phyloP scores from a whole-genome alignment of 2,797 vertebrate genomes.

The Streptopelia turtur region DNA sequence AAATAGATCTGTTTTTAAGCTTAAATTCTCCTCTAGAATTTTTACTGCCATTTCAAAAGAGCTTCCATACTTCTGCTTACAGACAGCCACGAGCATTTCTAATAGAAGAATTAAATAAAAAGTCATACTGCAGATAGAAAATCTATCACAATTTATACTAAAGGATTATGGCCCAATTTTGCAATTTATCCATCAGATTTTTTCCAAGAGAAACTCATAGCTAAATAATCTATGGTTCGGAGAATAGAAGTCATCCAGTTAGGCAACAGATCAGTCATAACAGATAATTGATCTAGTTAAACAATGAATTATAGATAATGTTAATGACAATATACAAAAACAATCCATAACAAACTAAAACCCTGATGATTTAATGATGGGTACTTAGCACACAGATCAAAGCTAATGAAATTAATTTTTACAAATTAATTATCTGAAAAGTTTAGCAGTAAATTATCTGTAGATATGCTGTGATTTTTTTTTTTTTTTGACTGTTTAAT shows the following conservation, averaged over 20 bases:
- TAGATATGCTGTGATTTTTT: background rate
- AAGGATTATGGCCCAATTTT: background rate
- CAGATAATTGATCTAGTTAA: background rate
- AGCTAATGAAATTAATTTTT: constrained; percentile 42
- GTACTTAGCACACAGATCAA: constrained; percentile 18
- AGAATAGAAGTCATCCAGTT: background rate
- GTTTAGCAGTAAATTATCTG: background rate
- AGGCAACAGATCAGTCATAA: background rate
- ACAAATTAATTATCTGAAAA: constrained; percentile 50
- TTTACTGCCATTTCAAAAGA: background rate
- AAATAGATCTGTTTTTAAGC: background rate
- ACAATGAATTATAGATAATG: background rate
- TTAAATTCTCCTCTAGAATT: background rate
- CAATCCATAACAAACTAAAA: background rate
- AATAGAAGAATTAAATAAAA: background rate
- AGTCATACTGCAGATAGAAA: background rate
- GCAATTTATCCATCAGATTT: background rate
- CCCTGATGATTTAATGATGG: background rate
- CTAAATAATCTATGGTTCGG: background rate
- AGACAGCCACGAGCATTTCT: background rate
- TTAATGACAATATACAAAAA: background rate
- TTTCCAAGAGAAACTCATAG: background rate
- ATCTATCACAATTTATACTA: background rate
- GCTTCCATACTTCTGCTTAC: background rate
- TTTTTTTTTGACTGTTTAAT: background rate